A percentile compares a stretch with the other conserved stretches of the same genome.
Conservation (phyloP, 2,797 vertebrate species). For the Astyanax mexicanus region DNA sequence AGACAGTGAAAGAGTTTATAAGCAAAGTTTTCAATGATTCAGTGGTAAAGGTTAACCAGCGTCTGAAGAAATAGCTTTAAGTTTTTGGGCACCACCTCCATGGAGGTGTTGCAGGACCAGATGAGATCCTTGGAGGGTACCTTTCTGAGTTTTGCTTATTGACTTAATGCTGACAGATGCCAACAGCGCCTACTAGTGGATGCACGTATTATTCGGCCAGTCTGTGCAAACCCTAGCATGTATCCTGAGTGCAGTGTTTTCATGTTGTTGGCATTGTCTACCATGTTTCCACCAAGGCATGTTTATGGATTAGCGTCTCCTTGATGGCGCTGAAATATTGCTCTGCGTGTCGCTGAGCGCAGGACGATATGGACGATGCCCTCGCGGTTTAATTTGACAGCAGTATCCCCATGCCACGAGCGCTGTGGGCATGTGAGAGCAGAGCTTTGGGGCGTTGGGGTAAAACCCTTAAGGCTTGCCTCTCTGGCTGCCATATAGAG, state of each 20-base stretch:
- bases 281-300: constrained; percentile 2
- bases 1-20: too few species aligned
- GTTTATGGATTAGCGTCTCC: constrained; percentile 32
- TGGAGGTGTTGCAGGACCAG: too few species aligned
- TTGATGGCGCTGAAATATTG: constrained; percentile 28
- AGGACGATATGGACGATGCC: constrained; percentile 29
- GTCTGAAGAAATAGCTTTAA: too few species aligned
- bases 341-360: constrained; percentile 27
- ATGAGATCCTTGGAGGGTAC: too few species aligned
- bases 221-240: background rate
- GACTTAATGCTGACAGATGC: background rate
- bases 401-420: constrained; percentile 29
- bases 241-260: background rate
- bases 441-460: constrained; percentile 47
- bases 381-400: constrained; percentile 55
- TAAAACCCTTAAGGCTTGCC: constrained; percentile 51
- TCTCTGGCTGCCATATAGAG: constrained; percentile 46
- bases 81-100: too few species aligned
- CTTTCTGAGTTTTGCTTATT: too few species aligned
- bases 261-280: background rate
- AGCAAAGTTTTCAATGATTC: too few species aligned
- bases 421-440: constrained; percentile 32
- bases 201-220: too few species aligned
- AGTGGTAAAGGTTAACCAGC: too few species aligned
- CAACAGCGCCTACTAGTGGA: background rate